A percentile compares a stretch with the other conserved stretches of the same genome.
Conservation (phyloP, 2,797 vertebrate species). For the Sebastes umbrosus region DNA sequence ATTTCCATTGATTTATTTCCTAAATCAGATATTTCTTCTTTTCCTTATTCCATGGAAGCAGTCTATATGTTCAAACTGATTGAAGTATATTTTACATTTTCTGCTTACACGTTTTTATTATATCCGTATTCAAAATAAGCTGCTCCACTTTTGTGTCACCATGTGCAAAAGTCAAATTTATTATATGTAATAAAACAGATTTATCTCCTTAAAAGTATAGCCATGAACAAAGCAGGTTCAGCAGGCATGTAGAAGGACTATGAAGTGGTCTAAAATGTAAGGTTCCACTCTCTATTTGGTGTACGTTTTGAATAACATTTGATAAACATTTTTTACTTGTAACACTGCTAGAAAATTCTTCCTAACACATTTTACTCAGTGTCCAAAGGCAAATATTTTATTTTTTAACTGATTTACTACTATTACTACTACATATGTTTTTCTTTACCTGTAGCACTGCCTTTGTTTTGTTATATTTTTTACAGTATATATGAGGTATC, state of each 20-base stretch:
- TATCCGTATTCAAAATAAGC: neutral
- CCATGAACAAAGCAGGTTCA: neutral
- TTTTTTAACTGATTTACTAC: neutral
- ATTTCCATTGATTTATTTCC: neutral
- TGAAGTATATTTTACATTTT: neutral
- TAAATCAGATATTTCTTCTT: neutral
- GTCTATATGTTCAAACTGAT: neutral
- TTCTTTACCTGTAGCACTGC: neutral
- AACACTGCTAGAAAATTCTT: neutral
- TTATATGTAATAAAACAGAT: neutral
- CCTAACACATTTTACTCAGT: neutral
- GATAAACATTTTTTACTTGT: neutral
- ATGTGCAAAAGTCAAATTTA: neutral
- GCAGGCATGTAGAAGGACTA: neutral
- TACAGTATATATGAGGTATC: neutral
- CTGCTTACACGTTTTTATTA: neutral
- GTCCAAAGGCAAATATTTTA: neutral
- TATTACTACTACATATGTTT: neutral
- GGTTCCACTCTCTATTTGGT: neutral
- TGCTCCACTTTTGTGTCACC: neutral
- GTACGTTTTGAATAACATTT: neutral
- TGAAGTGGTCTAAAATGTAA: neutral
- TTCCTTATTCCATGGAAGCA: neutral
- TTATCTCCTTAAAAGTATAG: neutral
- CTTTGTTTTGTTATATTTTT: neutral